Conservation (phyloP, 2,888 invertebrate genomes). For the Eristalis intricaria region DNA sequence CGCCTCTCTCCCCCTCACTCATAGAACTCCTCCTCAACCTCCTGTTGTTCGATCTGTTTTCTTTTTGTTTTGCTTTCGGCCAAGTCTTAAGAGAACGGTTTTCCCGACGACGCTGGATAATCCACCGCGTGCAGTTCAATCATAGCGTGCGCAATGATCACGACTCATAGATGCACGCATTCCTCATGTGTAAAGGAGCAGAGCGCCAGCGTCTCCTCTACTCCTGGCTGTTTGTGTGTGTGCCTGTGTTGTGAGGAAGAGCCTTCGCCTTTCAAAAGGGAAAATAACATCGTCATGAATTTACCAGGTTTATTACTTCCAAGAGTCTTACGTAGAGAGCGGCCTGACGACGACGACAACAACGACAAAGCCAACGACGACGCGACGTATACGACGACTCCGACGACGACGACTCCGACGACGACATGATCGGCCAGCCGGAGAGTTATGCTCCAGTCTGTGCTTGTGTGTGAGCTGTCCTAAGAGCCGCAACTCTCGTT, state of each 20-base stretch:
- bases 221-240: neutral
- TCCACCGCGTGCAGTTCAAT: conserved; percentile 69
- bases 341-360: conserved; percentile 29
- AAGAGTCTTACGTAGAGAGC: conserved; percentile 24
- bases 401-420: conserved; percentile 37
- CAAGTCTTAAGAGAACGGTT: conserved; percentile 11
- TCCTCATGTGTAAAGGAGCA: conserved; percentile 66
- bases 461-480: neutral
- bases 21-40: neutral
- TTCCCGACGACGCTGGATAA: conserved; percentile 20
- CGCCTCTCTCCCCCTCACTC: neutral
- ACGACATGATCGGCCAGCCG: conserved; percentile 51
- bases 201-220: conserved; percentile 51
- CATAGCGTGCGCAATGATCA: conserved; percentile 72
- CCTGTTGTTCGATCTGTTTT: conserved; percentile 2
- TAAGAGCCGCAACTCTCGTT: neutral
- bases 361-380: neutral
- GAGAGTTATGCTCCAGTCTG: conserved; percentile 1
- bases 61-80: neutral
- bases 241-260: neutral
- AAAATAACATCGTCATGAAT: conserved; percentile 71
- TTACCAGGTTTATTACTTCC: conserved; percentile 69
- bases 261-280: conserved; percentile 45
- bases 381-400: neutral
- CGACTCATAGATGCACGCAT: conserved; percentile 72